Evolutionary conservation across 1,140 invertebrate genomes (phyloP).

Genomic region (Holotrichia oblita): DNA sequence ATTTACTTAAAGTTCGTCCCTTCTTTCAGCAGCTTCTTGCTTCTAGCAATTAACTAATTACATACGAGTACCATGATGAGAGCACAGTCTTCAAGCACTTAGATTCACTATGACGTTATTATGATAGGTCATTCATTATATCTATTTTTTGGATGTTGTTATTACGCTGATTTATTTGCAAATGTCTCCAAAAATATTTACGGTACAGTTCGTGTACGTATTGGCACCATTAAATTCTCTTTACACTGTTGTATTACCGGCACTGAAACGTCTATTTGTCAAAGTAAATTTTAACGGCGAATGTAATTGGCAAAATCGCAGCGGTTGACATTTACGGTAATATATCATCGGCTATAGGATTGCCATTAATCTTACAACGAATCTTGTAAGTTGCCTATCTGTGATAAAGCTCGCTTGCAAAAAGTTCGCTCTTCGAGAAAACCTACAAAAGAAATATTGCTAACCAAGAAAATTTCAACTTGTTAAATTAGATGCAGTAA

Average conservation of each 20-base stretch:
- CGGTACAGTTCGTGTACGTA: no score
- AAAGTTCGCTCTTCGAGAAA: no score
- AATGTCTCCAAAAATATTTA: no score
- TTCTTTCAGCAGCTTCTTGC: conserved; percentile 15
- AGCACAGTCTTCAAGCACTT: neutral
- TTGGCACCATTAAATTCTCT: neutral
- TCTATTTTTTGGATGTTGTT: no score
- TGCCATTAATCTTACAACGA: conserved; percentile 24
- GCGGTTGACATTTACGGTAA: neutral
- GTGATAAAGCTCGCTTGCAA: neutral
- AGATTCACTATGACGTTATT: neutral
- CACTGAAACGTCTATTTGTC: neutral
- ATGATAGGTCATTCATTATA: no score
- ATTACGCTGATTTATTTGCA: no score
- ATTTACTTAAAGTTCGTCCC: conserved; percentile 9
- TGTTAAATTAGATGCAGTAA: no score
- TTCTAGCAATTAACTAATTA: conserved; percentile 27
- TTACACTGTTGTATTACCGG: neutral
- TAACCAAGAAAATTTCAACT: no score
- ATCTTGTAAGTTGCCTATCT: neutral
- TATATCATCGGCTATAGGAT: conserved; percentile 10
- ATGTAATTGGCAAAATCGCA: neutral
- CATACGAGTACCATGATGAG: neutral
- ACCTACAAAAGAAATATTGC: no score
- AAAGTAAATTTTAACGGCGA: neutral